Percentiles rank a stretch among this genome's conserved stretches.
Conservation (phyloP, 2,888 invertebrate genomes). For the Schizaphis graminum region DNA sequence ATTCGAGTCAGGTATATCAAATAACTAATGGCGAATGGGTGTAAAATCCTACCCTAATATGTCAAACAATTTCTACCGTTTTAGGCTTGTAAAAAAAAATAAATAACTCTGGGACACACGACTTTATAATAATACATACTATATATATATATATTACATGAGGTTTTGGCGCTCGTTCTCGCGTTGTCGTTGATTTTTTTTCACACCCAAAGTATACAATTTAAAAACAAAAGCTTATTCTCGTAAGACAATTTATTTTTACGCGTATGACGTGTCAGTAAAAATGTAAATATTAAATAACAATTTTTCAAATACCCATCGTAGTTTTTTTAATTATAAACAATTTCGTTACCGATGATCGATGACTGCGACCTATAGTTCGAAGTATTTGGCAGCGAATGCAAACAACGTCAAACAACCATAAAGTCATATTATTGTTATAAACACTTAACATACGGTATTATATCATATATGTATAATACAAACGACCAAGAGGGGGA, state of each 20-base stretch:
- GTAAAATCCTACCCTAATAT: not conserved
- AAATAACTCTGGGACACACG: too few species aligned
- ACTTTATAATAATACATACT: not conserved
- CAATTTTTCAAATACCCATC: not conserved
- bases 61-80: not conserved
- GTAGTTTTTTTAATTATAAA: not conserved
- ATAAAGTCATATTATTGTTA: not conserved
- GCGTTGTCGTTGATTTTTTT: not conserved
- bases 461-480: not conserved
- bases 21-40: not conserved
- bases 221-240: not conserved
- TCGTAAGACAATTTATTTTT: not conserved
- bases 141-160: not conserved
- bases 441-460: not conserved
- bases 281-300: not conserved
- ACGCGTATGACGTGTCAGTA: not conserved
- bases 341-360: constrained; percentile 1
- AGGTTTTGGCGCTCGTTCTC: not conserved
- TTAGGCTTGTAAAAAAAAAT: not conserved
- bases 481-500: not conserved
- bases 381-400: not conserved
- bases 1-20: not conserved
- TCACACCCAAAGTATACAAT: not conserved
- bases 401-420: constrained; percentile 2
- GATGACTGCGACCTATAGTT: not conserved